Evolutionary conservation across 1,140 invertebrate genomes (phyloP), one percentile per base, ranked within the genome.

Genomic region (Thaumatotibia leucotreta): DNA sequence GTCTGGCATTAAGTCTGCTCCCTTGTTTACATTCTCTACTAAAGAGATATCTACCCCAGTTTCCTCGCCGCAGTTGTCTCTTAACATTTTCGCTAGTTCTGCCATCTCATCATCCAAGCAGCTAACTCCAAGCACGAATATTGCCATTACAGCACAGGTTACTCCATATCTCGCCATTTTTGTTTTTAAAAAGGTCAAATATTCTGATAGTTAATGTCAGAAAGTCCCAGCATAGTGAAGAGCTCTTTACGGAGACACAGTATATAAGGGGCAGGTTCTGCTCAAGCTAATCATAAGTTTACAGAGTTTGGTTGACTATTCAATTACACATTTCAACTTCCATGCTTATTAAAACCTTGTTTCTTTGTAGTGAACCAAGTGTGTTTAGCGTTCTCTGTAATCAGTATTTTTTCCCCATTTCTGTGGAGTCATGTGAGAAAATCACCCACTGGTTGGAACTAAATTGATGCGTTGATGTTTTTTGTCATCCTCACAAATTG

Each of bases 31-130:
- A 14, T 79, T 68, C 20, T 85, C 80, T 4, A 90, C 61, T 1
- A 87, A 70, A 6, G 64, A 39, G 1, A 78, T 4, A 64, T 86
- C 88, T 0, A 78, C 84, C 1, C 78, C 80, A 0, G 77, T 84
- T 66, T 90, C 86, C 4, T 69, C 81, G 0, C 65, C 75, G 66
- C 88, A 90, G 67, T 70, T 83, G 5, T 88, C 83, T 52, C 85
- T 72, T 63, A 90, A 63, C 81, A 88, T 84, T 33, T 76, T 77
- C 4, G 79, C 80, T 23, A 90, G 64, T 63, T 90, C 88, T 4
- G 80, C 80, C 83, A 86, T 86, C 39, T 90, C 84, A 0, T 77
- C 79, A 61, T 90, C 86, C 72, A 88, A 67, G 1, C 54, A 68
- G 0, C 45, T 27, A 11, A 54, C 68, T 1, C 22, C 63, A 4